A percentile compares a stretch with the other conserved stretches of the same genome.
Evolutionary conservation across 2,113 vertebrate species (phyloP).

Genomic region (Oxyura jamaicensis): DNA sequence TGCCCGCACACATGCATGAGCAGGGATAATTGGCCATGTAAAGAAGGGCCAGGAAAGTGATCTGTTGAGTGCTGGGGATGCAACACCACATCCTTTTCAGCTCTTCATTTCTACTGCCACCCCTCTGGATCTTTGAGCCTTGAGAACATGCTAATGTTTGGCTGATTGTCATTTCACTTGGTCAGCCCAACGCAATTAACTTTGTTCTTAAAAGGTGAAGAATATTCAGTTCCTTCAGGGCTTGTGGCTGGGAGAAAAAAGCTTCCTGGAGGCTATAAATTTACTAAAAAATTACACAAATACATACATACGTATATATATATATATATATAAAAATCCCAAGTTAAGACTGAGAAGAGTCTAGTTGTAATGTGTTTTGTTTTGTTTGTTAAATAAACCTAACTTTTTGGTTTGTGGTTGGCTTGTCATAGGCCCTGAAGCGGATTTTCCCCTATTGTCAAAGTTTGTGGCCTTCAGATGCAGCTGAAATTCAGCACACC

Average conservation of each 20-base stretch:
- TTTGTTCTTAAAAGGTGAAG: not conserved
- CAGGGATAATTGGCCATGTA: not conserved
- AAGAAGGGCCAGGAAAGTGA: not conserved
- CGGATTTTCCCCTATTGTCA: not conserved
- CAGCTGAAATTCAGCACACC: conserved; percentile 1
- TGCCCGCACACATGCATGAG: rapidly evolving
- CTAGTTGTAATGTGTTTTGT: not conserved
- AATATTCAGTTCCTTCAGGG: not conserved
- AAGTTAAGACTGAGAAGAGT: not conserved
- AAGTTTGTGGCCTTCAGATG: conserved; percentile 15
- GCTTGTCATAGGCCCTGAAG: conserved; percentile 15
- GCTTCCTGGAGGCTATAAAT: not conserved
- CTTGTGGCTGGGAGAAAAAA: not conserved
- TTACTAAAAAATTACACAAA: not conserved
- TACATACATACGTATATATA: not conserved
- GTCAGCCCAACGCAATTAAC: not conserved
- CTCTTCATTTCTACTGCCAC: not conserved
- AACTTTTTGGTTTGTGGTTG: not conserved
- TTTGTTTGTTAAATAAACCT: conserved; percentile 35
- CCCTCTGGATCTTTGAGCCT: not conserved
- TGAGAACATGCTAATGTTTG: conserved; percentile 4
- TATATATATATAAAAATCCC: not conserved
- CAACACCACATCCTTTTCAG: not conserved
- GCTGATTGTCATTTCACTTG: not conserved
- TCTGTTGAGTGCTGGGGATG: not conserved